Evolutionary conservation across 2,113 vertebrate species (phyloP).

Genomic region (Sinocyclocheilus anophthalmus): DNA sequence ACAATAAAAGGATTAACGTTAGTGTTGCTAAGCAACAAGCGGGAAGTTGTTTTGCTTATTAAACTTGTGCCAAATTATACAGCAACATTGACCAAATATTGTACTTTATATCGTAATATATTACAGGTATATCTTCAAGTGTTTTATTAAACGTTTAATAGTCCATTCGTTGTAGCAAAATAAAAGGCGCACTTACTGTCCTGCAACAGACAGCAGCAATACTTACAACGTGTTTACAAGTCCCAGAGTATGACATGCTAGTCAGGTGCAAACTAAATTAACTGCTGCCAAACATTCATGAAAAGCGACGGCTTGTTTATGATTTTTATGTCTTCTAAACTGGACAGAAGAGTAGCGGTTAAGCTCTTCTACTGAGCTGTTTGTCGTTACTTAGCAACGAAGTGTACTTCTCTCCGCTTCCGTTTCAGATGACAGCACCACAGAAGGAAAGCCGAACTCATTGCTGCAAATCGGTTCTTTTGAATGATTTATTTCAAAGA

Average conservation of each 20-base stretch:
- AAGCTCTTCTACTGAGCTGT: slow-evolving; percentile 7
- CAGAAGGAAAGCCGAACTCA: not conserved
- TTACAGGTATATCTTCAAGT: not conserved
- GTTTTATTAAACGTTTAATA: not conserved
- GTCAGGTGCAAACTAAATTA: not conserved
- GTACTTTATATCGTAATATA: not conserved
- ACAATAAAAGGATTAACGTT: not conserved
- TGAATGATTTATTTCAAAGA: not conserved
- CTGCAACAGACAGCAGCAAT: not conserved
- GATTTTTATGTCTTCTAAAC: not conserved
- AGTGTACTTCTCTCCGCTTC: not conserved
- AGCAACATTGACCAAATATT: not conserved
- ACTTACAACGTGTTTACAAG: slow-evolving; percentile 14
- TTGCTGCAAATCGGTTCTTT: not conserved
- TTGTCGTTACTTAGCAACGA: slow-evolving; percentile 42
- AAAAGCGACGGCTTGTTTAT: not conserved
- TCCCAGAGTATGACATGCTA: not conserved
- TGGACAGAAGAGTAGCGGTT: not conserved
- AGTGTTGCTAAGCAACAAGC: slow-evolving; percentile 8
- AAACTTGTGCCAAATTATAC: not conserved
- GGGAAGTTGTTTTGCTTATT: not conserved
- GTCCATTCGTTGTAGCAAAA: not conserved
- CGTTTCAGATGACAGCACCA: not conserved
- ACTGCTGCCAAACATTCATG: not conserved
- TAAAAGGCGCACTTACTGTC: not conserved